Evolutionary conservation across 2,113 vertebrate genomes (phyloP).

Genomic region (Rutilus rutilus): DNA sequence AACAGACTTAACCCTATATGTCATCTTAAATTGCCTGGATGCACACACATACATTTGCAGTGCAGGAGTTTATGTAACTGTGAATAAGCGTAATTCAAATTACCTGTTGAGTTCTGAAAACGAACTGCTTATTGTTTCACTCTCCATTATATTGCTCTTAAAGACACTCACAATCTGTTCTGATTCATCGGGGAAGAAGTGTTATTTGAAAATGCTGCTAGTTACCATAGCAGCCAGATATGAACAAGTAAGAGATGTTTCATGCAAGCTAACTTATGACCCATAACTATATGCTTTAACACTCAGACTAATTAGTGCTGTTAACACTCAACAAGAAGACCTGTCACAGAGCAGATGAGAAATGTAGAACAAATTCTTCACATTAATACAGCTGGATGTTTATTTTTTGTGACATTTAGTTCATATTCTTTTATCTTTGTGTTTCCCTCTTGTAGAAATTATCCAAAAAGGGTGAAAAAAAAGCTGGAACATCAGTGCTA

Average conservation of each 20-base stretch:
- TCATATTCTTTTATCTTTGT: background rate
- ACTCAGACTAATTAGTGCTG: constrained; percentile 17
- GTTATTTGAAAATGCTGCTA: constrained; percentile 23
- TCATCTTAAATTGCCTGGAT: background rate
- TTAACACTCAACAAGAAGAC: constrained; percentile 21
- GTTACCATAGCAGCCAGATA: constrained; percentile 33
- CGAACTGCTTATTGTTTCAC: constrained; percentile 3
- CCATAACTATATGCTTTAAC: constrained; percentile 13
- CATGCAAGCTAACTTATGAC: constrained; percentile 20
- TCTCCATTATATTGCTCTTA: background rate
- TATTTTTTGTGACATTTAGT: background rate
- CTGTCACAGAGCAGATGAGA: background rate
- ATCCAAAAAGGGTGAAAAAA: no score
- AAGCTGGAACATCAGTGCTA: background rate
- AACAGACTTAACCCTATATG: no score
- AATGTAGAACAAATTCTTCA: background rate
- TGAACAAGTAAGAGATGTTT: constrained; percentile 14
- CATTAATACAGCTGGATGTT: background rate
- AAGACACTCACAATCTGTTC: background rate
- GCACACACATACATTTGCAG: background rate
- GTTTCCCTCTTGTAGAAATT: background rate
- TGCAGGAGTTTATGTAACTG: background rate
- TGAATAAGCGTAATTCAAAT: constrained; percentile 1
- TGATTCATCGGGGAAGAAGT: background rate
- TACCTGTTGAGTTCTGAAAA: background rate